These are phyloP conservation scores for Charadrius vociferus DNA, from an alignment of 2,113 vertebrate species.

Conservation along the genomic window DNA sequence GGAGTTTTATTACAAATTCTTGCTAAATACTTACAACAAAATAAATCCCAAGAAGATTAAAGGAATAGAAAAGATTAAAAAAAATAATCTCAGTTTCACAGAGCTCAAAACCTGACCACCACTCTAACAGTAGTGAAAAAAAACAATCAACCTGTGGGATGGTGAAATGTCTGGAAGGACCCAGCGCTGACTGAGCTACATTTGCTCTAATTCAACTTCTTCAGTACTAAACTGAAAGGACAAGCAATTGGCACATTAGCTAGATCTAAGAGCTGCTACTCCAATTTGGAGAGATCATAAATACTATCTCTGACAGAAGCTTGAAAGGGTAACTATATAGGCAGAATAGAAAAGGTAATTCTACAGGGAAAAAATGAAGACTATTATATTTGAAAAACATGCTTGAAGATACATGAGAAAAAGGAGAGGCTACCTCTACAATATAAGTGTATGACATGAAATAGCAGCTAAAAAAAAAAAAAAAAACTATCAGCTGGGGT, in stretches of 20 bases:
- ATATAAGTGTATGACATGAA: neutral
- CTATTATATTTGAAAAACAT: constrained; percentile 26
- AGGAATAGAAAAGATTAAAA: neutral
- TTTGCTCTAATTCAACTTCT: neutral
- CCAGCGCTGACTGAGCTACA: neutral
- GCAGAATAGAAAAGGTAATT: constrained; percentile 23
- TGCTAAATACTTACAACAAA: neutral
- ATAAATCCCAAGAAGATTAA: neutral
- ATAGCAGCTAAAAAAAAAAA: neutral
- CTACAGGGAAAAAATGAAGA: neutral
- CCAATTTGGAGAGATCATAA: neutral
- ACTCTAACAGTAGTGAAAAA: neutral
- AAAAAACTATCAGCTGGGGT: neutral
- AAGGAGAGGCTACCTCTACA: neutral
- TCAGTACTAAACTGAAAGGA: neutral
- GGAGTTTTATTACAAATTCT: neutral
- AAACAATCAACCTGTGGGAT: neutral
- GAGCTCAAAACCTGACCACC: neutral
- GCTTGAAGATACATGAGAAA: neutral
- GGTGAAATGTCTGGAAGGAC: neutral
- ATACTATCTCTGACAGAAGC: neutral
- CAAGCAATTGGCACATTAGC: constrained; percentile 12
- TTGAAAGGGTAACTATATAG: neutral
- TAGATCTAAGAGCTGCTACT: neutral
- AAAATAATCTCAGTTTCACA: neutral